phyloP scores from a whole-genome alignment of 1,140 invertebrate species.

The Nebria ingens region DNA sequence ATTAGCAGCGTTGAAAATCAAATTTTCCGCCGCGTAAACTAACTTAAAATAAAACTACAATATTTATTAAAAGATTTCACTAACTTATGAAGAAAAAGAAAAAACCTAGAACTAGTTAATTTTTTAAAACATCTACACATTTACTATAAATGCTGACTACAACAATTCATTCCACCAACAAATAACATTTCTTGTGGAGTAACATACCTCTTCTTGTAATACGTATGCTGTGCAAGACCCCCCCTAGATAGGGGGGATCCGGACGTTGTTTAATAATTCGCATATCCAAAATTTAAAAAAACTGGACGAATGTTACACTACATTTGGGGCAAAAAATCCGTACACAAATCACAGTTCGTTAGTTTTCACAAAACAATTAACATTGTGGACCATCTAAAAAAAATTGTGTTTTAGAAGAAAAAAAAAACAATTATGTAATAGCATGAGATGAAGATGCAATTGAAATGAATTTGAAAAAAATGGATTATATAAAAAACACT shows the following conservation, averaged over 20 bases:
- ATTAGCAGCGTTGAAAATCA: no score
- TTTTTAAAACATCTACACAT: neutral
- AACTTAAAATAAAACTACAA: neutral
- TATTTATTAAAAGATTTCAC: neutral
- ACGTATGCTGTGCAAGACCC: neutral
- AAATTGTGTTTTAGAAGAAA: no score
- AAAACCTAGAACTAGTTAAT: neutral
- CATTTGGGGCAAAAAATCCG: no score
- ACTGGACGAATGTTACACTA: no score
- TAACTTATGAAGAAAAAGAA: neutral
- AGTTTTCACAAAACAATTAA: no score
- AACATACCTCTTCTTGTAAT: neutral
- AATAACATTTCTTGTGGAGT: neutral
- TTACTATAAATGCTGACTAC: neutral
- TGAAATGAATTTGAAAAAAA: no score
- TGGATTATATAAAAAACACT: no score
- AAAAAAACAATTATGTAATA: no score
- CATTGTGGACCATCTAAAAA: no score
- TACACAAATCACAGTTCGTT: no score
- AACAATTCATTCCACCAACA: neutral
- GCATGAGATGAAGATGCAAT: no score
- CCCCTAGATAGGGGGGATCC: neutral
- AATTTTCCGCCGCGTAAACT: neutral
- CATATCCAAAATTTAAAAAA: no score
- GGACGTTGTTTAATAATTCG: slow-evolving; percentile 3